Evolutionary conservation across 2,113 vertebrate genomes (phyloP), one percentile per base, ranked within the genome.

Genomic region (Sporophila hypoxantha): DNA sequence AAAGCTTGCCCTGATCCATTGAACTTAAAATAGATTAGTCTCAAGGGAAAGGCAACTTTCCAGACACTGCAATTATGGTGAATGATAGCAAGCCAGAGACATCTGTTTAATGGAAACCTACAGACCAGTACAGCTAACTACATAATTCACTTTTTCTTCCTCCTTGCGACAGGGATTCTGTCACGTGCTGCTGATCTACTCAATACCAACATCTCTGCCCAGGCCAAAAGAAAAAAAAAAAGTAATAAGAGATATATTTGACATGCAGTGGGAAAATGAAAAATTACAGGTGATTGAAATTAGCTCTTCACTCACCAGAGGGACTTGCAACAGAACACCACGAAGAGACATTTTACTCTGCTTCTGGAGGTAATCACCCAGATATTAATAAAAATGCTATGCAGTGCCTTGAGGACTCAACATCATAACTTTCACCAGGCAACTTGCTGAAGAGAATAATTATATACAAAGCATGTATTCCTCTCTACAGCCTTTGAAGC

Each of bases 21-120:
- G 96, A 96, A 96, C 95, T 96, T 95, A 96, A 97, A 97, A 97
- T 94, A 96, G 96, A 97, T 97, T 94, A 96, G 92, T 96, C 96
- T 95, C 93, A 64, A 88, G 94, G 95, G 96, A 95, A 92, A 95
- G 89, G 95, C 93, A 94, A 68, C 96, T 97, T 97, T 89, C 95
- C 68, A 83, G 96, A 97, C 95, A 95, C 84, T 93, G 95, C 95
- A 97, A 97, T 97, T 97, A 96, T 84, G 66, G 83, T 96, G 95
- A 97, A 96, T 81, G 95, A 97, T 96, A 94, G 96, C 69, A 88
- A 95, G 88, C 89, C 79, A 90, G 93, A 95, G 94, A 95, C 94
- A 97, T 96, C 93, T 70, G 67, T 97, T 96, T 96, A 96, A 93
- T 94, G 84, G 93, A 93, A 96, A 94, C 79, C 78, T 93, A 70